These are phyloP conservation scores for Oreochromis grahami DNA, from an alignment of 2,797 vertebrate species.

Conservation along the genomic window DNA sequence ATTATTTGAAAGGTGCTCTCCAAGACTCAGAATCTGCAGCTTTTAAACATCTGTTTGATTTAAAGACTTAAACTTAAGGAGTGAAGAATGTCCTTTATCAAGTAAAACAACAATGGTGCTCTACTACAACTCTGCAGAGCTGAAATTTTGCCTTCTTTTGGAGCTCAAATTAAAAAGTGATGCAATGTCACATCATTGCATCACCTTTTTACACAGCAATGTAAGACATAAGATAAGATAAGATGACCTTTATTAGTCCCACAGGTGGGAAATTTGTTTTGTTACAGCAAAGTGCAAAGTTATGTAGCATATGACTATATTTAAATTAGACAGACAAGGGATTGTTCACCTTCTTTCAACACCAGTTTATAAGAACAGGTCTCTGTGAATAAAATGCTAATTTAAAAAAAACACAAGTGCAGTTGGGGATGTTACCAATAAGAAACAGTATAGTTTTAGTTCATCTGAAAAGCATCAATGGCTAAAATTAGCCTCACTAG, in stretches of 20 bases:
- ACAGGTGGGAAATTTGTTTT: too few species aligned
- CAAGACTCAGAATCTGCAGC: background rate
- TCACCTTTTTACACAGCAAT: background rate
- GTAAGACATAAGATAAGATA: background rate
- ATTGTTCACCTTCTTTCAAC: background rate
- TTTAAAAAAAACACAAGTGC: background rate
- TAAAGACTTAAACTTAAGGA: background rate
- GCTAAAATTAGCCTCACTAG: background rate
- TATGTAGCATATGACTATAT: background rate
- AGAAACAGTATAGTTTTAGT: background rate
- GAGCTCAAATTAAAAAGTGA: background rate
- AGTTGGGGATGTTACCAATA: background rate
- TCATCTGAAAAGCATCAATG: background rate
- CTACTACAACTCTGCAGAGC: background rate
- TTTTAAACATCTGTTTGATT: background rate
- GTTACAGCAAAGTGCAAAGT: too few species aligned
- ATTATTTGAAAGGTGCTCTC: fast-evolving
- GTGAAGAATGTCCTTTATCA: background rate
- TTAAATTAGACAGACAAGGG: background rate
- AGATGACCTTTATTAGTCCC: too few species aligned
- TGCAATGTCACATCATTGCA: background rate
- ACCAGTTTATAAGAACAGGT: background rate
- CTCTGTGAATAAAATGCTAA: background rate
- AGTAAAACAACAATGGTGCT: background rate
- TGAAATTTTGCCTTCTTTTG: background rate